A percentile compares a stretch with the other conserved stretches of the same genome.
Conservation (phyloP, 2,113 vertebrate species). For the Ptychochromis oligacanthus region DNA sequence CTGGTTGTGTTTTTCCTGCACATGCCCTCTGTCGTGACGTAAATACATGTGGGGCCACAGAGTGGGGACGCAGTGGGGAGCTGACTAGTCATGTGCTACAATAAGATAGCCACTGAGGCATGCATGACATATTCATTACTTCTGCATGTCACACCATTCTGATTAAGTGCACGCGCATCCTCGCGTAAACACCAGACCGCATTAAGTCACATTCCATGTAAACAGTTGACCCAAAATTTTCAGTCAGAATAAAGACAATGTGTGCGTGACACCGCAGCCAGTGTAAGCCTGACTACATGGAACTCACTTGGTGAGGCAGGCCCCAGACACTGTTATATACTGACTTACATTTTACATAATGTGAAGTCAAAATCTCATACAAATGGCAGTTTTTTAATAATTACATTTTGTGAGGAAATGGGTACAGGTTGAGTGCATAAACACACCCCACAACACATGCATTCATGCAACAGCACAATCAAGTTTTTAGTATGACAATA, state of each 20-base stretch:
- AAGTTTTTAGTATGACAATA: slow-evolving; percentile 15
- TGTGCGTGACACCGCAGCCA: background rate
- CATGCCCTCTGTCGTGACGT: background rate
- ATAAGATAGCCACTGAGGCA: background rate
- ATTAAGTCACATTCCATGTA: background rate
- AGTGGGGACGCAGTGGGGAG: background rate
- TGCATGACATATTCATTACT: background rate
- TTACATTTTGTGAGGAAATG: background rate
- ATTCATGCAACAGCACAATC: slow-evolving; percentile 45
- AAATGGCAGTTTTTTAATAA: background rate
- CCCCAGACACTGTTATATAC: background rate
- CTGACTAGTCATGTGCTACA: background rate
- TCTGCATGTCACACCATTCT: background rate
- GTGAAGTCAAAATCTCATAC: background rate
- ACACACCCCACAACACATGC: slow-evolving; percentile 39
- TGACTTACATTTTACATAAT: background rate
- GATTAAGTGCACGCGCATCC: background rate
- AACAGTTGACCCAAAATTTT: background rate
- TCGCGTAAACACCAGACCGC: background rate
- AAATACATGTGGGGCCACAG: background rate
- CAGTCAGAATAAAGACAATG: background rate
- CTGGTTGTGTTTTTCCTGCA: background rate
- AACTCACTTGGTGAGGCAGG: slow-evolving; percentile 56
- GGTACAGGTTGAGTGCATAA: slow-evolving; percentile 17
- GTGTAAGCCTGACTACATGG: background rate